Conservation (phyloP, 2,888 invertebrate species). For the Acrocyrtus sp. region DNA sequence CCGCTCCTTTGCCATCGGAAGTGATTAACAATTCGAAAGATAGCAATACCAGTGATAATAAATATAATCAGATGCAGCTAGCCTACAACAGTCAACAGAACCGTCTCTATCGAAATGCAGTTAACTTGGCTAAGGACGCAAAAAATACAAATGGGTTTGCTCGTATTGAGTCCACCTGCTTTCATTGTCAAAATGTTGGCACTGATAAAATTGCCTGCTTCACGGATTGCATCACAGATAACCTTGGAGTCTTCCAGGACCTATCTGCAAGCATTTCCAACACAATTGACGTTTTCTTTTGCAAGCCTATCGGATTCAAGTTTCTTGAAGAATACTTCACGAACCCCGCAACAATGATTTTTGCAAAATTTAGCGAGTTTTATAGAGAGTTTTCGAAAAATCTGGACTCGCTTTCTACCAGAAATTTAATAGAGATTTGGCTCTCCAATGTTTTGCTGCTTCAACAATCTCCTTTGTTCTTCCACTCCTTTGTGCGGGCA, state of each 20-base stretch:
- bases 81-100: no score
- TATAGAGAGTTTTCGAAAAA: background rate
- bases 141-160: no score
- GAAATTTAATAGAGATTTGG: conserved; percentile 6
- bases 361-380: background rate
- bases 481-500: background rate
- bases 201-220: no score
- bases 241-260: background rate
- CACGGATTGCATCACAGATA: background rate
- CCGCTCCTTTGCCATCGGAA: no score
- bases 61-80: no score
- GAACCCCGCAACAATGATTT: background rate
- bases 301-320: conserved; percentile 17
- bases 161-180: no score
- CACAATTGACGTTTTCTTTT: conserved; percentile 10
- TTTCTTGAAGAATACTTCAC: background rate
- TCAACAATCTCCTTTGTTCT: conserved; percentile 7
- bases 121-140: no score
- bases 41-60: no score
- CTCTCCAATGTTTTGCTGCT: conserved; percentile 10
- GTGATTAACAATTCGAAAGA: no score
- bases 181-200: no score
- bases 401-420: background rate
- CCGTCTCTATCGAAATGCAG: no score
- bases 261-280: conserved; percentile 3